Evolutionary conservation across 2,888 invertebrate genomes (phyloP), one percentile per base, ranked within the genome.

Genomic region (Mesorhabditis spiculigera): DNA sequence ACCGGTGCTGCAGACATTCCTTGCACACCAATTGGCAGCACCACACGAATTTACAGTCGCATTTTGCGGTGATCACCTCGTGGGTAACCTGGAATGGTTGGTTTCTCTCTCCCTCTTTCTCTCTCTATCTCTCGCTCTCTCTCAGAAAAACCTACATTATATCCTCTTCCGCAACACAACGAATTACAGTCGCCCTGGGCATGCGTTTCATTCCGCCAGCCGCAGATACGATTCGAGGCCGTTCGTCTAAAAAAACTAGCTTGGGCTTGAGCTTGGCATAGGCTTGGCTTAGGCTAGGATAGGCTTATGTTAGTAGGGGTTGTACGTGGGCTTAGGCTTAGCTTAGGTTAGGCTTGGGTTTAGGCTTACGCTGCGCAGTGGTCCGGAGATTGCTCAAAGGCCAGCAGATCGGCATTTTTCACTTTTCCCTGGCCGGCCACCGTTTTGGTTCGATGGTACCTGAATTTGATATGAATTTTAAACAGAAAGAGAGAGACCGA

Each of bases 91-190:
- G 13, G 45, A 71, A 45, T 65, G 1, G 43, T 65, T 65, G 5
- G 1, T 63, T 13, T n/a, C 10, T n/a, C 8, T n/a, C n/a, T 13
- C 10, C 3, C 10, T 13, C n/a, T 58, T 58, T 13, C 10, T 58
- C 10, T 3, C 10, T 58, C 10, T 13, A 58, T 8, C 41, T 63
- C 4, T 28, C 16, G 6, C 69, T 5, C 16, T 10, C 16, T 69
- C n/a, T n/a, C n/a, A n/a, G 6, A 5, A 70, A 10, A 28, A 75
- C 75, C 67, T 43, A 83, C 82, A 71, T 75, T 78, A 80, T 88
- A 88, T 42, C 89, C 89, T 16, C 88, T 79, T 50, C 89, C 89
- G 80, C 89, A 89, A 79, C 89, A 89, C 71, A 89, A 78, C 63
- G 86, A 76, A 73, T 86, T 86, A 79, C 89, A 89, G 72, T 85